These are phyloP conservation scores for Sinhomidia bicolor DNA, from an alignment of 2,888 invertebrate species.

Conservation along the genomic window DNA sequence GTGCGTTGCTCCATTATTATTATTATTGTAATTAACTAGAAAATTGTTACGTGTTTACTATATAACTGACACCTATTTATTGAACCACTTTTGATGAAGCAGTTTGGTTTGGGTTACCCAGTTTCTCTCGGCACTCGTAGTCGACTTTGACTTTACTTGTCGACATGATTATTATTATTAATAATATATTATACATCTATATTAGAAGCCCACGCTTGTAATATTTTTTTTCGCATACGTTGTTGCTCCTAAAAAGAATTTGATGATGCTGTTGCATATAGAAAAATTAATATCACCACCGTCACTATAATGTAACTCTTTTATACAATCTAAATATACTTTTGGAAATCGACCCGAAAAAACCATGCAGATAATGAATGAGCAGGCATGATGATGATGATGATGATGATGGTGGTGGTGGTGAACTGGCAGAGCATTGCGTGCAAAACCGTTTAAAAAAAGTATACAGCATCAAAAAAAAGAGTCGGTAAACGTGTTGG, in stretches of 20 bases:
- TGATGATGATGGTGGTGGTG: too few species aligned
- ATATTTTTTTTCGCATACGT: neutral
- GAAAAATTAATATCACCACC: neutral
- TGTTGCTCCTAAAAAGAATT: neutral
- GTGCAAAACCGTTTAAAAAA: neutral
- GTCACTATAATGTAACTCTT: neutral
- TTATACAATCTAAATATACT: neutral
- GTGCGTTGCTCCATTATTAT: too few species aligned
- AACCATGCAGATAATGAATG: neutral
- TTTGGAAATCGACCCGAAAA: slow-evolving; percentile 32
- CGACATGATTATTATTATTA: neutral
- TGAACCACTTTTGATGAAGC: too few species aligned
- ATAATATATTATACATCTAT: slow-evolving; percentile 31
- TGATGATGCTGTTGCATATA: too few species aligned
- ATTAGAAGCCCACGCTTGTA: slow-evolving; percentile 26
- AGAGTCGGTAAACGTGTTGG: neutral
- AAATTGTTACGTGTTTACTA: too few species aligned
- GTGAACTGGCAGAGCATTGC: neutral
- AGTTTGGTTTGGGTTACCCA: too few species aligned
- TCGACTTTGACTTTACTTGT: neutral
- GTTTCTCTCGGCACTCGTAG: neutral
- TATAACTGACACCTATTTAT: too few species aligned
- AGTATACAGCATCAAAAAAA: neutral
- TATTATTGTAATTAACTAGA: too few species aligned
- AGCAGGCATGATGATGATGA: neutral